These are phyloP conservation scores for Zenarchopterus dispar DNA, from an alignment of 2,797 vertebrate genomes.

Conservation along the genomic window DNA sequence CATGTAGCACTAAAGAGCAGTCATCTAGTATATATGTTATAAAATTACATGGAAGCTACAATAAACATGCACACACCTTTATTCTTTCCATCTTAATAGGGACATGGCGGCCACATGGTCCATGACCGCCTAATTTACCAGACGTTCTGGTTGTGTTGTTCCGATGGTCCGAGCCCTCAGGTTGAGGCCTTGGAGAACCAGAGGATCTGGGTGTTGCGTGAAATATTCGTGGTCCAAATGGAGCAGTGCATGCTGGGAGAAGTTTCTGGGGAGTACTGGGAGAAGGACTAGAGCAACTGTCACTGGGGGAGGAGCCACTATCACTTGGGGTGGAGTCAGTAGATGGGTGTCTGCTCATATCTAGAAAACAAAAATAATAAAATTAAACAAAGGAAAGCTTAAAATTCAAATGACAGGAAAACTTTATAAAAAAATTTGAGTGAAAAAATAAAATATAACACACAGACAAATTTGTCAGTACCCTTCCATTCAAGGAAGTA, in stretches of 20 bases:
- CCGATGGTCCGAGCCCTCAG: conserved; percentile 86
- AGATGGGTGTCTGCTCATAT: conserved; percentile 82
- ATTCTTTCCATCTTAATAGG: conserved; percentile 84
- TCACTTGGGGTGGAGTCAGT: conserved; percentile 84
- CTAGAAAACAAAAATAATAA: conserved; percentile 66
- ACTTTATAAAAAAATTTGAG: too few species aligned
- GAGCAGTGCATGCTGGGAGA: conserved; percentile 78
- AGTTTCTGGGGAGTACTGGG: conserved; percentile 83
- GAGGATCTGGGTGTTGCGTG: conserved; percentile 75
- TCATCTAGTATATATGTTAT: background rate
- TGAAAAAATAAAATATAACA: too few species aligned
- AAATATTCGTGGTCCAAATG: conserved; percentile 80
- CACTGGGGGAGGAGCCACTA: conserved; percentile 83
- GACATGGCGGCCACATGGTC: conserved; percentile 78
- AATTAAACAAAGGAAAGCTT: background rate
- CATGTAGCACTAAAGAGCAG: background rate
- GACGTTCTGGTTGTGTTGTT: conserved; percentile 68
- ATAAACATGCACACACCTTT: conserved; percentile 56
- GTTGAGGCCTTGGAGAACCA: conserved; percentile 87
- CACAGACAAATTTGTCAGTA: too few species aligned
- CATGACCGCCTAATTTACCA: conserved; percentile 80
- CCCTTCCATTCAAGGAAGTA: too few species aligned
- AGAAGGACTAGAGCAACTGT: conserved; percentile 82
- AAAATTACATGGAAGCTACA: conserved; percentile 12
- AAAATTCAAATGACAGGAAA: background rate